These are phyloP conservation scores for Dicentrarchus labrax DNA, from an alignment of 2,113 vertebrate genomes.

Conservation along the genomic window DNA sequence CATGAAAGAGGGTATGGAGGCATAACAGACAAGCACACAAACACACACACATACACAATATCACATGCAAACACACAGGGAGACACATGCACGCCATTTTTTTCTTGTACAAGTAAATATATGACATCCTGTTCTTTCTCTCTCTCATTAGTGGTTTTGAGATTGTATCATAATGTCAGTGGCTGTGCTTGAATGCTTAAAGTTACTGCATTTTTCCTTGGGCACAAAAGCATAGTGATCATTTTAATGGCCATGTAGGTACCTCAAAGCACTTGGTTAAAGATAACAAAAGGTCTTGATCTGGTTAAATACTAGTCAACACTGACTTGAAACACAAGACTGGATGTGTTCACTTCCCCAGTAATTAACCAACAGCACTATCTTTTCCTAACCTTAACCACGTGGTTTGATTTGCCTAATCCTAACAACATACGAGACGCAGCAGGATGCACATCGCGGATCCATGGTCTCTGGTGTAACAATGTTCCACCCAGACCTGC, in stretches of 20 bases:
- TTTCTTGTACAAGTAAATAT: not conserved
- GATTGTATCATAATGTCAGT: not conserved
- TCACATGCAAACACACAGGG: conserved; percentile 38
- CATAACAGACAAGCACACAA: conserved; percentile 50
- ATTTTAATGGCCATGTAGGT: not conserved
- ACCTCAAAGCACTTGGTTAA: too few relatives aligned
- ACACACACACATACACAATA: conserved; percentile 28
- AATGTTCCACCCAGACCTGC: too few relatives aligned
- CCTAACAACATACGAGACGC: too few relatives aligned
- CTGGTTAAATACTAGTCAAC: too few relatives aligned
- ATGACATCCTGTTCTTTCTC: conserved; percentile 10
- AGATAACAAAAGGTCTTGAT: too few relatives aligned
- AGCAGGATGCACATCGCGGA: too few relatives aligned
- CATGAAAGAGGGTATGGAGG: conserved; percentile 64
- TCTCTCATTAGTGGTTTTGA: not conserved
- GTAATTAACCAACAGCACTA: not conserved
- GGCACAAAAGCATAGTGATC: not conserved
- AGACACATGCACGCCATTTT: conserved; percentile 18
- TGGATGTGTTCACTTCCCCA: not conserved
- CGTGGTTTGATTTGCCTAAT: too few relatives aligned
- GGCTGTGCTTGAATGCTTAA: not conserved
- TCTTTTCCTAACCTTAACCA: too few relatives aligned
- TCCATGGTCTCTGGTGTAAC: too few relatives aligned
- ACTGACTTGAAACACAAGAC: not conserved
- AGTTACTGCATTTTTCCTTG: not conserved